Percentiles rank a stretch among this genome's conserved stretches.
Evolutionary conservation across 1,140 invertebrate genomes (phyloP).

Genomic region (Chironomus tepperi): DNA sequence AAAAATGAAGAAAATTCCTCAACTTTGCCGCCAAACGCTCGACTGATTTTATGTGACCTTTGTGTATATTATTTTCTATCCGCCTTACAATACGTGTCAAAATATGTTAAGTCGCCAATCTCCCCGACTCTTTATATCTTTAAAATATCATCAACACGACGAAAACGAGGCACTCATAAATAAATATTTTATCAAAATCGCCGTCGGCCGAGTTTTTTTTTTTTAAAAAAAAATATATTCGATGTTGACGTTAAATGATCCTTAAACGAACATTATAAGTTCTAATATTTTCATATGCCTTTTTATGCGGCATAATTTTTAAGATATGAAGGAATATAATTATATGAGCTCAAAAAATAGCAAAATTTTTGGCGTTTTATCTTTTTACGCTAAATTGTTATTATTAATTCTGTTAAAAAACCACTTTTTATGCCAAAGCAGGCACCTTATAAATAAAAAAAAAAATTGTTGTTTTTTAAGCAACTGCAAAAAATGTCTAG

Average conservation of each 20-base stretch:
- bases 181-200: slow-evolving; percentile 16
- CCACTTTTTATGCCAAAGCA: neutral
- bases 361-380: neutral
- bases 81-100: too few relatives aligned
- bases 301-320: neutral
- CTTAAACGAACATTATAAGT: neutral
- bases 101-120: too few relatives aligned
- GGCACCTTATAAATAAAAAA: neutral
- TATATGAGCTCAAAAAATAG: neutral
- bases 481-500: neutral
- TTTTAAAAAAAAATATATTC: too few relatives aligned
- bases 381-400: slow-evolving; percentile 16
- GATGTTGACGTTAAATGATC: slow-evolving; percentile 20
- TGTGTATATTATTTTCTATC: too few relatives aligned
- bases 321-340: neutral
- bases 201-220: slow-evolving; percentile 2
- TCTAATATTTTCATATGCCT: neutral
- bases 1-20: too few relatives aligned
- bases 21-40: neutral
- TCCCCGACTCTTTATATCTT: too few relatives aligned
- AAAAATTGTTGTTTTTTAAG: neutral
- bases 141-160: too few relatives aligned
- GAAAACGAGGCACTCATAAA: neutral
- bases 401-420: slow-evolving; percentile 15
- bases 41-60: slow-evolving; percentile 6